Base-by-base conservation (phyloP, 2,113 vertebrate species). In the Herpailurus yagouaroundi region DNA sequence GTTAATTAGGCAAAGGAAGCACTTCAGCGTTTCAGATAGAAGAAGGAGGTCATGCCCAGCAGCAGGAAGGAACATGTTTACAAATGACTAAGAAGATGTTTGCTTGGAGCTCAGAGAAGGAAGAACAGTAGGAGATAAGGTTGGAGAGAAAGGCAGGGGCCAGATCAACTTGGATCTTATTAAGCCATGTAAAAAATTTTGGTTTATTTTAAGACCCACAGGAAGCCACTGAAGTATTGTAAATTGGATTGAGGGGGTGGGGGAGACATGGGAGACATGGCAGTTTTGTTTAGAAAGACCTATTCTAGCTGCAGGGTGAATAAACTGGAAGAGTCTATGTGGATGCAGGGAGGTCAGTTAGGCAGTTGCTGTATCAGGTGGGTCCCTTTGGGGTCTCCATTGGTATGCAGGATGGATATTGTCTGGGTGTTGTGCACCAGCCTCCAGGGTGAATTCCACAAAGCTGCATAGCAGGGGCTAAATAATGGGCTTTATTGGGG, bases 281-380 rank as follows among this genome's bases (percentile, higher is more conserved):
- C 19, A 82, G 31, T 38, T 64, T 85, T 90, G n/a, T 92, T 91
- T 89, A 84, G 82, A 66, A 81, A 96, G 85, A 36, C 66, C 66
- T n/a, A 52, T 23, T 85, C 33, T 76, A 69, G 57, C 38, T 68
- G 31, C 29, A 76, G n/a, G 36, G 18, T 89, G 9, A 60, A 64
- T 48, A 73, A 69, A 73, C 0, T 69, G n/a, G 45, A 83, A 95
- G 57, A 55, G 66, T 73, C 64, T 45, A 15, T 15, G 25, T 11
- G 45, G 71, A 57, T 57, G 5, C 5, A 84, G 38, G 33, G 50
- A 83, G 21, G 29, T 63, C 55, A 87, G 15, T 45, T 55, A 79
- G 23, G n/a, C 82, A 38, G 50, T 77, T 77, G 3, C 71, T 25
- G 2, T 60, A n/a, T 38, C 83, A 64, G 41, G 45, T 71, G 18